These are phyloP conservation scores for Hypomecis atomaria DNA, from an alignment of 2,888 invertebrate genomes.

Conservation along the genomic window DNA sequence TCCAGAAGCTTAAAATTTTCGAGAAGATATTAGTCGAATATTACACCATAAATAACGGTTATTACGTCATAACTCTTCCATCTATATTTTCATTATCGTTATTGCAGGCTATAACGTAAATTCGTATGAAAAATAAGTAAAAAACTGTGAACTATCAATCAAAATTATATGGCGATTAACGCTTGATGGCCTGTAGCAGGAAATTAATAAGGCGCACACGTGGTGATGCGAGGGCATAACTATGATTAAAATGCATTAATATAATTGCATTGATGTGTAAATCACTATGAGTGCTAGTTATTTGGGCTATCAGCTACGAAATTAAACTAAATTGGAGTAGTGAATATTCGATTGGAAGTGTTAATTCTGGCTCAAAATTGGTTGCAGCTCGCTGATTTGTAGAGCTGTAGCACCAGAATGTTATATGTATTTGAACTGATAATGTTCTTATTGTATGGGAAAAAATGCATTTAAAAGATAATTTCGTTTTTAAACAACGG, in stretches of 20 bases:
- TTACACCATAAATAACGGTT: constrained; percentile 52
- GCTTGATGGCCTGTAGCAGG: constrained; percentile 60
- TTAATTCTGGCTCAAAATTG: no score
- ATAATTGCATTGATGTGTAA: constrained; percentile 25
- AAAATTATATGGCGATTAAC: constrained; percentile 73
- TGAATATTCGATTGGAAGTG: background rate
- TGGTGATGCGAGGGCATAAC: constrained; percentile 57
- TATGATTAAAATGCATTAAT: constrained; percentile 53
- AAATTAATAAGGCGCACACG: constrained; percentile 63
- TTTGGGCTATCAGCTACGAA: constrained; percentile 10
- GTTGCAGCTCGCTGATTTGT: no score
- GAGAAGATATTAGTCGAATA: constrained; percentile 49
- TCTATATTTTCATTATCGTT: constrained; percentile 64
- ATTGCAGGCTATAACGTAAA: constrained; percentile 59
- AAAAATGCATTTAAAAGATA: no score
- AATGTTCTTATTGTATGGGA: no score
- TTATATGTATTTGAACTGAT: no score
- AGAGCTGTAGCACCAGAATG: no score
- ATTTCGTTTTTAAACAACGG: no score
- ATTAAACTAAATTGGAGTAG: background rate
- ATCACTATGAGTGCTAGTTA: constrained; percentile 20
- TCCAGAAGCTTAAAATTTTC: constrained; percentile 45
- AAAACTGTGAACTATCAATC: constrained; percentile 68
- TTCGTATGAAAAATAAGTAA: constrained; percentile 70
- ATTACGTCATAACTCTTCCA: constrained; percentile 57